These are phyloP conservation scores for Platycnemis pennipes DNA, from an alignment of 2,888 invertebrate genomes.

Conservation along the genomic window DNA sequence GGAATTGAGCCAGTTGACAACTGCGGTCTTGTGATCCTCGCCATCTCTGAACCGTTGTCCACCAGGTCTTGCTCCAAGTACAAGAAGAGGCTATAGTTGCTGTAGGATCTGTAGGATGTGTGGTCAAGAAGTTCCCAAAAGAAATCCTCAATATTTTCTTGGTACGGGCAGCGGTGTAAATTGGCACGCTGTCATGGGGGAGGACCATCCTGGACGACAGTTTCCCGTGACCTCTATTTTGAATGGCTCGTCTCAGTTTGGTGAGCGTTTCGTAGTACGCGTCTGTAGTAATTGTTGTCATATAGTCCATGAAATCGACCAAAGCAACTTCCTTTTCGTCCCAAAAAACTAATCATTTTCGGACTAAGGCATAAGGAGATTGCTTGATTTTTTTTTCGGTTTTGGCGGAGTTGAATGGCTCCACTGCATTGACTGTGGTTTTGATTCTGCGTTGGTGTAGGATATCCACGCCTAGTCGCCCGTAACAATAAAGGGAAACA, in stretches of 20 bases:
- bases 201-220: conserved; percentile 69
- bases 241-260: conserved; percentile 68
- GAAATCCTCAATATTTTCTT: neutral
- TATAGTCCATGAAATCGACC: conserved; percentile 70
- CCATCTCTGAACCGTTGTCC: too few relatives aligned
- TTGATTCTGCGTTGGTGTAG: neutral
- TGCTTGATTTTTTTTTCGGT: neutral
- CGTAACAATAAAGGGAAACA: too few relatives aligned
- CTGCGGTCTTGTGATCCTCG: neutral
- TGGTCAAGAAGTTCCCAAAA: conserved; percentile 69
- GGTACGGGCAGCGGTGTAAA: conserved; percentile 56
- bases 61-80: neutral
- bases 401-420: neutral
- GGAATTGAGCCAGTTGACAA: neutral
- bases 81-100: neutral
- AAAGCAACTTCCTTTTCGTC: conserved; percentile 53
- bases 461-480: too few relatives aligned
- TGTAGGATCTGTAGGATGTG: neutral
- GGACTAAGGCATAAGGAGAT: neutral
- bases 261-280: conserved; percentile 69
- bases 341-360: neutral
- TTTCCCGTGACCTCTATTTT: conserved; percentile 70
- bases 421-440: neutral
- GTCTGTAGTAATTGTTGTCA: conserved; percentile 68
- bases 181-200: conserved; percentile 70